Evolutionary conservation across 1,140 invertebrate species (phyloP).

Genomic region (Drosophila bifasciata): DNA sequence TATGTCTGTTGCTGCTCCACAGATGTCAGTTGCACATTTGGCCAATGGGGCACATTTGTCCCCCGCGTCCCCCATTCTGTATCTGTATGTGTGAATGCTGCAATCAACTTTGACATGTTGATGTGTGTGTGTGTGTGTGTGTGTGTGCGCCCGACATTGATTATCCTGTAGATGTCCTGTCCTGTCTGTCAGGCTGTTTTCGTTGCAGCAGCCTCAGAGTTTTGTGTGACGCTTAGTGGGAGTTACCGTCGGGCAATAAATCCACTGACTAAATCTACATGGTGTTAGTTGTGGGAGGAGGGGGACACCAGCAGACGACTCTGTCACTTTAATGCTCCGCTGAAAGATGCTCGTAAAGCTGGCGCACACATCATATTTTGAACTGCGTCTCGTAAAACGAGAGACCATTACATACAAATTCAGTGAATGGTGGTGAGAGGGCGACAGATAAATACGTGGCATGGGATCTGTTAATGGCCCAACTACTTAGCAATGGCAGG

Average conservation of each 20-base stretch:
- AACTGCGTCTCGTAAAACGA: constrained; percentile 56
- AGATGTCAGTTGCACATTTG: constrained; percentile 54
- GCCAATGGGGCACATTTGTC: constrained; percentile 14
- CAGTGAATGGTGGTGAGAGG: constrained; percentile 7
- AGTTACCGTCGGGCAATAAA: constrained; percentile 53
- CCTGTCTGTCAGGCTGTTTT: constrained; percentile 5
- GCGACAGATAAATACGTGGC: neutral
- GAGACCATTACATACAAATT: constrained; percentile 8
- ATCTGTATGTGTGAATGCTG: constrained; percentile 51
- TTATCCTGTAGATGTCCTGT: constrained; percentile 62
- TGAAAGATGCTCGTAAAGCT: constrained; percentile 40
- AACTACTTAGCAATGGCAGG: constrained; percentile 46
- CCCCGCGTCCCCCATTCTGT: neutral
- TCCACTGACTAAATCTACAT: constrained; percentile 52
- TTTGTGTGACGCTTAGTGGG: constrained; percentile 9
- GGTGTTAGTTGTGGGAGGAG: constrained; percentile 30
- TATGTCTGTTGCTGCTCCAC: constrained; percentile 24
- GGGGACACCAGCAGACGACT: constrained; percentile 1
- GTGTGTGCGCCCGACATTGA: constrained; percentile 65
- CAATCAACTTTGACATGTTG: constrained; percentile 73
- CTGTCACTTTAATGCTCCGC: constrained; percentile 46
- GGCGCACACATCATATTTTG: constrained; percentile 4
- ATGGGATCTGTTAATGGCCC: constrained; percentile 34
- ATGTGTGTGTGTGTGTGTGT: constrained; percentile 3
- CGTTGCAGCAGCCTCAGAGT: constrained; percentile 8